These are phyloP conservation scores for Istiophorus platypterus DNA, from an alignment of 2,113 vertebrate genomes.

Conservation along the genomic window DNA sequence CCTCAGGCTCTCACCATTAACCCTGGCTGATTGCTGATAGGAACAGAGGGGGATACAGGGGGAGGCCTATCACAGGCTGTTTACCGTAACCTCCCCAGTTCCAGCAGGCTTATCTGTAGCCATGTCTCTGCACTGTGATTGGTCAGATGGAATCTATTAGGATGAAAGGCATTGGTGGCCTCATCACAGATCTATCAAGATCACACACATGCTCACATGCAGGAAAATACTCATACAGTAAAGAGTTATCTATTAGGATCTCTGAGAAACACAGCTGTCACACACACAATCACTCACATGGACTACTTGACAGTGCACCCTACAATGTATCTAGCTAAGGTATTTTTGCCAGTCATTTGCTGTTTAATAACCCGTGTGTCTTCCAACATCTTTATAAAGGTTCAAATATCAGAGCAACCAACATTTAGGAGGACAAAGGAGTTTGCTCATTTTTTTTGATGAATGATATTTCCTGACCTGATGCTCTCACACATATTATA, in stretches of 20 bases:
- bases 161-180: slow-evolving; percentile 79
- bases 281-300: slow-evolving; percentile 52
- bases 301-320: slow-evolving; percentile 4
- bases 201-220: slow-evolving; percentile 52
- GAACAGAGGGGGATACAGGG: slow-evolving; percentile 50
- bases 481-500: not conserved
- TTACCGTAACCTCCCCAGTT: slow-evolving; percentile 75
- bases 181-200: slow-evolving; percentile 75
- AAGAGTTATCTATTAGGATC: slow-evolving; percentile 41
- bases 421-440: not conserved
- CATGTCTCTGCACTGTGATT: slow-evolving; percentile 75
- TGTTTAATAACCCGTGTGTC: not conserved
- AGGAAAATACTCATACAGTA: slow-evolving; percentile 24
- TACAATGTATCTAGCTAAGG: not conserved
- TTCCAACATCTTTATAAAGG: not conserved
- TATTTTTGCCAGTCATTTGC: not conserved
- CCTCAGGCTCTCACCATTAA: slow-evolving; percentile 75
- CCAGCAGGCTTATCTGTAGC: slow-evolving; percentile 70
- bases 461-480: not conserved
- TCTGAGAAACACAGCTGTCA: slow-evolving; percentile 36
- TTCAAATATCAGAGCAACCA: not conserved
- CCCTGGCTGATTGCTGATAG: slow-evolving; percentile 80
- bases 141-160: slow-evolving; percentile 83
- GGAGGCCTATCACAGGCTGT: slow-evolving; percentile 60
- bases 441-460: not conserved